A percentile compares a stretch with the other conserved stretches of the same genome.
Conservation (phyloP, 2,113 vertebrate species). For the Leucopsar rothschildi region DNA sequence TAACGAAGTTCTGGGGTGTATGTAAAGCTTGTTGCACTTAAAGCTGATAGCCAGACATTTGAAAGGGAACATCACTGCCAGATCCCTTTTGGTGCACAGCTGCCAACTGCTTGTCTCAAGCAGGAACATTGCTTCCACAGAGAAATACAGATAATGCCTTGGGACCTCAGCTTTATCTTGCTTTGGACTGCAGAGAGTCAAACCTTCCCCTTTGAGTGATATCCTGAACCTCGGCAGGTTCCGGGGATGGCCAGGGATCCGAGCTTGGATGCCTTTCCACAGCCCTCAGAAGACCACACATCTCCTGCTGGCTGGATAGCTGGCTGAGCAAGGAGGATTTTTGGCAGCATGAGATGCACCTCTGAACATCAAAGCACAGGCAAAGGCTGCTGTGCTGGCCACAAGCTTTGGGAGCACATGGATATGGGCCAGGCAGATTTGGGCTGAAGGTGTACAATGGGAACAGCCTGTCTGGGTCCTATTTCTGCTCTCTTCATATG, state of each 20-base stretch:
- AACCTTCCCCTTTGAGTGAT: neutral
- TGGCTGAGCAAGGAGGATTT: neutral
- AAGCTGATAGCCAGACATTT: neutral
- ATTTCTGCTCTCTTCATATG: accelerated
- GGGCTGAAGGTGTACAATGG: neutral
- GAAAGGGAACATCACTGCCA: neutral
- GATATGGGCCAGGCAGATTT: neutral
- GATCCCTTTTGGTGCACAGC: neutral
- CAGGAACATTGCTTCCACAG: neutral
- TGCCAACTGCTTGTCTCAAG: neutral
- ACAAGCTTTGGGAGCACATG: neutral
- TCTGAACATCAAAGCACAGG: neutral
- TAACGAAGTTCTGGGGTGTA: neutral
- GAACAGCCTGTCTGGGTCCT: neutral
- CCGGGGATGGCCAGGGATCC: neutral
- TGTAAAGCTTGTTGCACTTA: neutral
- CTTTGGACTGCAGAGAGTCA: neutral
- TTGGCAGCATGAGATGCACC: neutral
- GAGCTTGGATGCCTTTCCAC: neutral
- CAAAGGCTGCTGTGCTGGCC: neutral
- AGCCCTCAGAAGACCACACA: accelerated
- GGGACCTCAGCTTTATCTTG: neutral
- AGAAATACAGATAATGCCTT: neutral
- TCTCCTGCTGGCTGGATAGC: neutral
- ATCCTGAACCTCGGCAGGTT: accelerated